A percentile compares a stretch with the other conserved stretches of the same genome.
Conservation (phyloP, 2,797 vertebrate genomes). For the Hipposideros larvatus region DNA sequence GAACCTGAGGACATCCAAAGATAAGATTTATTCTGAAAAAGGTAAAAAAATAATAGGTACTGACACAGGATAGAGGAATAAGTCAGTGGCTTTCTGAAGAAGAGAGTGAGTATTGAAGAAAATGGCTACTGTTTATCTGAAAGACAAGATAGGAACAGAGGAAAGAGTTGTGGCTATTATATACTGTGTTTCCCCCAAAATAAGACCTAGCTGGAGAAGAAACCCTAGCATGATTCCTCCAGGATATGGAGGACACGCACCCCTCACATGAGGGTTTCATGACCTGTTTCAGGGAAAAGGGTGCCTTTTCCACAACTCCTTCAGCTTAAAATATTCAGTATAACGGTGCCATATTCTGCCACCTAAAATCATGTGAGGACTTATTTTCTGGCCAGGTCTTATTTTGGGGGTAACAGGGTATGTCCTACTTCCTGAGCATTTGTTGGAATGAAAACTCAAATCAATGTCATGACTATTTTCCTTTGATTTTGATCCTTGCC, state of each 20-base stretch:
- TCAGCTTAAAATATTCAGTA: no score
- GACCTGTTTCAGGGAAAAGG: no score
- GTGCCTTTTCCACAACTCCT: no score
- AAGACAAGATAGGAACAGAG: not conserved
- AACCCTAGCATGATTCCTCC: no score
- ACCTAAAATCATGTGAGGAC: no score
- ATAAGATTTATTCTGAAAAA: not conserved
- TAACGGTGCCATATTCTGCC: no score
- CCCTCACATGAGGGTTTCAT: no score
- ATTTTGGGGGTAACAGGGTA: no score
- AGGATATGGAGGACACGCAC: no score
- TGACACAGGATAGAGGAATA: not conserved
- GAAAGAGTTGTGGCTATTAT: not conserved
- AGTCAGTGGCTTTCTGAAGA: not conserved
- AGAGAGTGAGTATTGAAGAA: not conserved
- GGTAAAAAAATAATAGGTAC: not conserved
- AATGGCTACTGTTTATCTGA: not conserved
- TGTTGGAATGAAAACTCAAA: not conserved
- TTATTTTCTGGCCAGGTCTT: no score
- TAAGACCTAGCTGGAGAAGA: no score
- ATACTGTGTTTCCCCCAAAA: no score
- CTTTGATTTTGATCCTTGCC: not conserved
- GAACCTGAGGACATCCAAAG: not conserved
- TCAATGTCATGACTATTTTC: not conserved
- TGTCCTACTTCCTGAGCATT: not conserved